Conservation (phyloP, 2,113 vertebrate species). For the Raphicerus campestris region DNA sequence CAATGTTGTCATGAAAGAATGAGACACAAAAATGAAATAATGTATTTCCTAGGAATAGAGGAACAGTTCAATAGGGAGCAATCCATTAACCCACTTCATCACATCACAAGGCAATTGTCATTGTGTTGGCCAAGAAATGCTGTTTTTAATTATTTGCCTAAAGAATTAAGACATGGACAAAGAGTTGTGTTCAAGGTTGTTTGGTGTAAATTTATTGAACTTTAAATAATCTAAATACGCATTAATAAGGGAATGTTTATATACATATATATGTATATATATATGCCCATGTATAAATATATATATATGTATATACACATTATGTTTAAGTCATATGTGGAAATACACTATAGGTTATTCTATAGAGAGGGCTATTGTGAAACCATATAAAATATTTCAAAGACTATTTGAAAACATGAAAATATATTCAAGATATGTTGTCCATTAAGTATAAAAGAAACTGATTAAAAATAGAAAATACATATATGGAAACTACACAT, state of each 20-base stretch:
- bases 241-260: background rate
- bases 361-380: background rate
- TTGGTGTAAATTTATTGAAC: background rate
- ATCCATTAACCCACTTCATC: background rate
- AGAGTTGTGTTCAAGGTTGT: background rate
- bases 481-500: background rate
- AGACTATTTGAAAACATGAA: conserved; percentile 10
- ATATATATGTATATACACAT: too few relatives aligned
- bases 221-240: conserved; percentile 24
- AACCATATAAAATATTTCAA: background rate
- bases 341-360: background rate
- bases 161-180: background rate
- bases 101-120: background rate
- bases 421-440: background rate
- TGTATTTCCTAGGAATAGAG: background rate
- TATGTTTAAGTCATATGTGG: background rate
- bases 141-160: conserved; percentile 4
- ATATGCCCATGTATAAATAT: too few relatives aligned
- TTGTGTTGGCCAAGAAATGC: background rate
- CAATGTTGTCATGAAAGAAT: conserved; percentile 14
- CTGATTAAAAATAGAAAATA: background rate
- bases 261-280: background rate
- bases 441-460: background rate
- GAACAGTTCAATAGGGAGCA: background rate
- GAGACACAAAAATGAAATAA: background rate